Evolutionary conservation across 1,140 invertebrate genomes (phyloP), one percentile per base, ranked within the genome.

Genomic region (Brachionus sp.): DNA sequence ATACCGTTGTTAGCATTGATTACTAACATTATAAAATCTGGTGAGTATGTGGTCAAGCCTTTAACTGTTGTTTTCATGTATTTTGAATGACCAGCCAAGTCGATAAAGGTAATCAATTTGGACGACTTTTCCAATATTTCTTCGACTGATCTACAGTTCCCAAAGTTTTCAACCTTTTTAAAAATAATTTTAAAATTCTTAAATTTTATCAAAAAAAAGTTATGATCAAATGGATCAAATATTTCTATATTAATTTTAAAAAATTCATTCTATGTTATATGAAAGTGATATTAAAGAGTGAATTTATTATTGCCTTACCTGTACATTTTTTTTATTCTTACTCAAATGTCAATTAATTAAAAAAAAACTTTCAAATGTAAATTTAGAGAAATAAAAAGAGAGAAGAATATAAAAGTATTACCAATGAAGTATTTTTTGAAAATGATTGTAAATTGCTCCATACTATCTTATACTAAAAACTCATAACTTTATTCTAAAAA

Each of bases 41-140:
- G 96, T 13, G 92, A 94, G 90, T 98, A 96, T 0, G 95, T 95
- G 9, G 94, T 95, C 2, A 98, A 89, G 0, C 96, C 96, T 86
- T 96, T 93, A 39, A 98, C 92, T 7, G 97, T 98, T 83, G 97
- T 98, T 85, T 94, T 92, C 85, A 98, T 91, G 88, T 98, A 99
- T 88, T 98, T 98, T 84, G 93, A 92, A 90, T 98, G 95, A 0
- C 97, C 97, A 5, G 96, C 96, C 84, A 98, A 90, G 90, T 99
- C 97, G 86, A 98, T 93, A 86, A 98, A 95, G 1, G 95, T 96
- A 0, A 98, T 93, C 44, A 89, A 50, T 46, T 75, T 84, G 7
- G 84, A 87, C 7, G 89, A 89, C 16, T 86, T 86, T 70, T 89
- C 88, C 86, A 87, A 95, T 66, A 98, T 98, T 86, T 98, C 94